Percentiles rank a stretch among this genome's conserved stretches.
Conservation (phyloP, 2,888 invertebrate genomes). For the Pollenia griseotomentosa region DNA sequence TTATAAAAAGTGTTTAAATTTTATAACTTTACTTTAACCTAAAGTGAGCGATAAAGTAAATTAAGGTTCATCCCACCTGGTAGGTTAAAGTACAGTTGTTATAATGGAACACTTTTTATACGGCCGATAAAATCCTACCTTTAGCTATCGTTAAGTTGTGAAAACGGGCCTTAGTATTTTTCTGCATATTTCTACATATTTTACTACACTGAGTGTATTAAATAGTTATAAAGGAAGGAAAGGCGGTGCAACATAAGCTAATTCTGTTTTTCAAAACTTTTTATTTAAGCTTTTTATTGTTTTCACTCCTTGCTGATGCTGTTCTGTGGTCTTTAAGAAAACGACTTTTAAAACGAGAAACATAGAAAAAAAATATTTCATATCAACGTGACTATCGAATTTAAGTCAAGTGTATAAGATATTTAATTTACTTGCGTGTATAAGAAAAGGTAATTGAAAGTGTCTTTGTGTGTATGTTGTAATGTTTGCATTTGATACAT, state of each 20-base stretch:
- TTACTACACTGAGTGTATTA: too few species aligned
- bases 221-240: too few species aligned
- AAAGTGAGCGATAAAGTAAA: too few species aligned
- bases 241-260: too few species aligned
- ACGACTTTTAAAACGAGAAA: conserved; percentile 14
- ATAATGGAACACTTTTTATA: too few species aligned
- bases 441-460: neutral
- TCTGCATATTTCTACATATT: neutral
- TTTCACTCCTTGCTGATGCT: neutral
- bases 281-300: conserved; percentile 4
- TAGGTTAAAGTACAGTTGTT: too few species aligned
- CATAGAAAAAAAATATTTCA: neutral
- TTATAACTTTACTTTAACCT: too few species aligned
- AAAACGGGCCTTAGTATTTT: conserved; percentile 32
- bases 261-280: conserved; percentile 11
- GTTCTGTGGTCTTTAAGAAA: conserved; percentile 11
- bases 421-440: conserved; percentile 25
- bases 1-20: too few species aligned
- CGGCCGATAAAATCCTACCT: too few species aligned
- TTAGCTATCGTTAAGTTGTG: too few species aligned
- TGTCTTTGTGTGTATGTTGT: conserved; percentile 3
- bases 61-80: too few species aligned
- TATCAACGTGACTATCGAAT: conserved; percentile 57
- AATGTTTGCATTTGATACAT: conserved; percentile 21
- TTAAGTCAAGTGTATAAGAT: conserved; percentile 61